Evolutionary conservation across 2,888 invertebrate species (phyloP).

Genomic region (Melieria crassipennis): DNA sequence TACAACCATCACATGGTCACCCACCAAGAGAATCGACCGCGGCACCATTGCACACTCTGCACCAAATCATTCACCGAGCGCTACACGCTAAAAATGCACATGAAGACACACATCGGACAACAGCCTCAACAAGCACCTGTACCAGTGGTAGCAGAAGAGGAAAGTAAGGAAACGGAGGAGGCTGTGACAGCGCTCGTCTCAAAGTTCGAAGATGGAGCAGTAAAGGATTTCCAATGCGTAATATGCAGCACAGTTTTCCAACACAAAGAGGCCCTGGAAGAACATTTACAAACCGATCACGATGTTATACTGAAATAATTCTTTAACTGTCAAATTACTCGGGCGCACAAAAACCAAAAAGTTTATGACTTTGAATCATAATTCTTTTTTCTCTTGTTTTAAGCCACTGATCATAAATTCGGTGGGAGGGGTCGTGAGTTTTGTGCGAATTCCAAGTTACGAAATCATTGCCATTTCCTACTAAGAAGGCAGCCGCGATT

Average conservation of each 20-base stretch:
- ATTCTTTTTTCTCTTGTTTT: no score
- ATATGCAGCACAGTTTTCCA: slow-evolving; percentile 56
- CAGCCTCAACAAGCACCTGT: slow-evolving; percentile 17
- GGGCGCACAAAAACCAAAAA: background rate
- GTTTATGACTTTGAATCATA: background rate
- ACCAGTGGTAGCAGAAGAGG: slow-evolving; percentile 35
- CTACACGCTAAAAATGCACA: slow-evolving; percentile 61
- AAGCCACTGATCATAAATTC: no score
- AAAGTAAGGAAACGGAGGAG: slow-evolving; percentile 20
- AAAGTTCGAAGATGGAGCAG: slow-evolving; percentile 20
- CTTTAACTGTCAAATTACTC: background rate
- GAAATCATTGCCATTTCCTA: no score
- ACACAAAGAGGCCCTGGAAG: slow-evolving; percentile 52
- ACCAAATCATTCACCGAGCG: slow-evolving; percentile 62
- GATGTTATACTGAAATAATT: slow-evolving; percentile 51
- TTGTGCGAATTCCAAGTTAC: no score
- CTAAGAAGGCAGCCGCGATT: no score
- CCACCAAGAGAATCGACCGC: slow-evolving; percentile 59
- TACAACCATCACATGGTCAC: slow-evolving; percentile 60
- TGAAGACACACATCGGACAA: slow-evolving; percentile 53
- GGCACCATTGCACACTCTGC: slow-evolving; percentile 58
- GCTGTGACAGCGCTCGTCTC: slow-evolving; percentile 26
- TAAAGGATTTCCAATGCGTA: slow-evolving; percentile 45
- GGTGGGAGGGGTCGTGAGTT: no score
- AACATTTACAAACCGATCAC: slow-evolving; percentile 55